These are phyloP conservation scores for Egretta garzetta DNA, from an alignment of 2,113 vertebrate species.

Conservation along the genomic window DNA sequence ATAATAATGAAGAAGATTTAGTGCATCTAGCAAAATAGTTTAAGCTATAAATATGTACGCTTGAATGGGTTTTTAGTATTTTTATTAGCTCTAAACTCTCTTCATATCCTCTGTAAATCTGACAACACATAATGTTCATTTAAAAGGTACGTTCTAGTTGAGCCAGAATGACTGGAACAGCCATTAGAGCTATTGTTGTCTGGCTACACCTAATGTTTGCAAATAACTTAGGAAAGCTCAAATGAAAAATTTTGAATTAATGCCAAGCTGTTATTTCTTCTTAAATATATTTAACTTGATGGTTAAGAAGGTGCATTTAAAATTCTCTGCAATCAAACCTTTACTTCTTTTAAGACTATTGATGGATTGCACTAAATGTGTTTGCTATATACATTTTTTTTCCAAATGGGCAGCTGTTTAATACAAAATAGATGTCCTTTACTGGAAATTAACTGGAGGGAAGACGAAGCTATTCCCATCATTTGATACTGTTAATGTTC, in stretches of 20 bases:
- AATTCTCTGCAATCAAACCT: background rate
- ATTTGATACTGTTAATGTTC: slow-evolving; percentile 32
- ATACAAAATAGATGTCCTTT: slow-evolving; percentile 22
- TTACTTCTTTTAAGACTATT: background rate
- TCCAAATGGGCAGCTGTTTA: background rate
- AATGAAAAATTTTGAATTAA: background rate
- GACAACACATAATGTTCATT: background rate
- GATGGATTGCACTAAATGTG: background rate
- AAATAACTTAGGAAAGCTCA: slow-evolving; percentile 32
- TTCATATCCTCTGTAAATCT: slow-evolving; percentile 14
- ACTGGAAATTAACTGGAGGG: slow-evolving; percentile 18
- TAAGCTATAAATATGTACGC: slow-evolving; percentile 6
- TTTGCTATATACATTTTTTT: background rate
- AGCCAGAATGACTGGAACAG: slow-evolving; percentile 27
- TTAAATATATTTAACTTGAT: slow-evolving; percentile 1
- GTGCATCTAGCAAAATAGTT: background rate
- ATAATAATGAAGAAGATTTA: background rate
- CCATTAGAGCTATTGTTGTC: slow-evolving; percentile 25
- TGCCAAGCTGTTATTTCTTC: slow-evolving; percentile 20
- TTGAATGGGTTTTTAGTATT: slow-evolving; percentile 4
- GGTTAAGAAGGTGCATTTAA: background rate
- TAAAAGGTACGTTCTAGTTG: background rate
- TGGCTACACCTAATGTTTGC: slow-evolving; percentile 43
- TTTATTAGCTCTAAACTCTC: slow-evolving; percentile 5
- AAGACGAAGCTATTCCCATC: slow-evolving; percentile 2